A percentile compares a stretch with the other conserved stretches of the same genome.
phyloP scores from a whole-genome alignment of 2,113 vertebrate genomes.

The Oreotrochilus melanogaster region DNA sequence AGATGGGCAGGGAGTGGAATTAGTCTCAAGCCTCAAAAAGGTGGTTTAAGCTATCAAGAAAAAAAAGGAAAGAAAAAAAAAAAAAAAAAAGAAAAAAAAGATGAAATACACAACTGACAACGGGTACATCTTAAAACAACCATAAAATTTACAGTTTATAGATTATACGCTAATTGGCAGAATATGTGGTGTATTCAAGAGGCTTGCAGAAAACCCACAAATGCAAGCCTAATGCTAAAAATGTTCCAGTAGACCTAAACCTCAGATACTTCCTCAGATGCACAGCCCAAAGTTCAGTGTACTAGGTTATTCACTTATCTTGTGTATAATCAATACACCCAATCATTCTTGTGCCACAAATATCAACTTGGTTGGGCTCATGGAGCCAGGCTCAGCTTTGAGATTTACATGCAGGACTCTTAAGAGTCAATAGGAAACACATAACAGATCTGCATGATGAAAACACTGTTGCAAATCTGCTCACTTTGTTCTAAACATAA shows the following conservation, averaged over 20 bases:
- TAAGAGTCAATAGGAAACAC: conserved; percentile 77
- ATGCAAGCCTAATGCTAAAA: conserved; percentile 69
- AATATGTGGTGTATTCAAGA: conserved; percentile 49
- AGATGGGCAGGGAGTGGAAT: conserved; percentile 72
- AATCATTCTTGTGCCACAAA: conserved; percentile 62
- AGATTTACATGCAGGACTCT: conserved; percentile 81
- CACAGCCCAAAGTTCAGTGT: conserved; percentile 51
- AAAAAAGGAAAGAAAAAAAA: not conserved
- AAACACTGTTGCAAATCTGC: conserved; percentile 78
- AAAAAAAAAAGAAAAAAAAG: not conserved
- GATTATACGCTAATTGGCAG: conserved; percentile 58
- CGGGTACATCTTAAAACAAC: conserved; percentile 6
- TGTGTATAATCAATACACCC: conserved; percentile 46
- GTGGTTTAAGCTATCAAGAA: conserved; percentile 57
- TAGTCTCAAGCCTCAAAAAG: conserved; percentile 68
- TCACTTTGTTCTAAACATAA: conserved; percentile 76
- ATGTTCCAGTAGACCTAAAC: conserved; percentile 55
- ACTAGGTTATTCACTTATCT: conserved; percentile 20
- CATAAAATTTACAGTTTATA: conserved; percentile 45
- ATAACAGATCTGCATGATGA: conserved; percentile 70
- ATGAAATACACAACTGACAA: conserved; percentile 30
- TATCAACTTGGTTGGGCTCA: conserved; percentile 60
- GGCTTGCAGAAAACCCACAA: conserved; percentile 75
- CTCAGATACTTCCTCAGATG: conserved; percentile 35
- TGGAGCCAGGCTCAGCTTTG: conserved; percentile 78